Base-by-base conservation (phyloP, 2,113 vertebrate species). In the Pionites leucogaster region DNA sequence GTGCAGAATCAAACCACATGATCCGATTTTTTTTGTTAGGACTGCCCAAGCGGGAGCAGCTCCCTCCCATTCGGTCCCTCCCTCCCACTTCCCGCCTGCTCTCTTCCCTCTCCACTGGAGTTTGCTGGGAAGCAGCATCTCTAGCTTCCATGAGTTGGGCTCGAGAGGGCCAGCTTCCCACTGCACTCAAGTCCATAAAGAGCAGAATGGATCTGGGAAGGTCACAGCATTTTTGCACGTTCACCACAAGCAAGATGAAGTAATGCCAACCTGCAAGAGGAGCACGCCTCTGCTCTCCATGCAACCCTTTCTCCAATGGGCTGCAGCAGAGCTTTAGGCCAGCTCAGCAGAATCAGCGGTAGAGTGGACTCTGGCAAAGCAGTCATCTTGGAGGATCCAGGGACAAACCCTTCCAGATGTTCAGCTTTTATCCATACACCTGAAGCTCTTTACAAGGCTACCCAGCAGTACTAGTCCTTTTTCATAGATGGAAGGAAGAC, bases 161-260 rank as follows among this genome's bases (percentile, higher is more conserved):
- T 82, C 0, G 0, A 76, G 71, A 85, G 52, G 49, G 62, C 15
- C 65, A 53, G 41, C 37, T 86, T 80, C 44, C 42, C 39, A 85
- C 49, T 63, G 52, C 75, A 70, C 39, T 20, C n/a, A 41, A 84
- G 53, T 35, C 60, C n/a, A 50, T 2, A 13, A 35, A 76, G 24
- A 52, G 35, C 27, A 75, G 37, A 82, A 60, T 0, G 8, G 80
- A 76, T 80, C 35, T 12, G 9, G 31, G 5, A 44, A 87, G 52
- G 69, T 57, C 57, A 92, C 29, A 44, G 55, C 17, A 71, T 64
- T 87, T 87, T 64, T 47, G 39, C 15, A 68, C 0, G 0, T 42
- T 86, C 13, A 28, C 28, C 19, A 13, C 0, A 0, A 49, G 15
- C 0, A 1, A 53, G 31, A 82, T 11, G 0, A 14, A 77, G 42